Percentiles rank a stretch among this genome's conserved stretches.
These are phyloP conservation scores for Agrochola lota DNA, from an alignment of 2,888 invertebrate genomes.

Conservation along the genomic window DNA sequence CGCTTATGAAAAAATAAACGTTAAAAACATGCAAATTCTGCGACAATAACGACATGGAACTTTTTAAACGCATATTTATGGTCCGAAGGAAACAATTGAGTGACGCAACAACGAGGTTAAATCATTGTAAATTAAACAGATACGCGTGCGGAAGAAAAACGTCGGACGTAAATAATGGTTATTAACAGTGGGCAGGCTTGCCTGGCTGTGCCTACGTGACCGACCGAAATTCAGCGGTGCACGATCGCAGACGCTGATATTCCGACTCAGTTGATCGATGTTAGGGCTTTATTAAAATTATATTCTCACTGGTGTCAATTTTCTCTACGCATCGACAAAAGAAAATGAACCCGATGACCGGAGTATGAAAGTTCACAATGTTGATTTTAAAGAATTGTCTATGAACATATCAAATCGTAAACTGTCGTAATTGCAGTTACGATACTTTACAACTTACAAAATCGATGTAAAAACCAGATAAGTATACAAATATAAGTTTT, in stretches of 20 bases:
- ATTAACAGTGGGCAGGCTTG: slow-evolving; percentile 22
- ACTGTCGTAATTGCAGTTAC: neutral
- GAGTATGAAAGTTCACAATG: neutral
- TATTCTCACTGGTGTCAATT: neutral
- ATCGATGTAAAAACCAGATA: neutral
- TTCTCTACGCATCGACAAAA: neutral
- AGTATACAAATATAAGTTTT: neutral
- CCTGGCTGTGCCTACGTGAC: slow-evolving; percentile 49
- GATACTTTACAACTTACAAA: neutral
- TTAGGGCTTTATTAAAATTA: slow-evolving; percentile 1
- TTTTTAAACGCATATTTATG: slow-evolving; percentile 44
- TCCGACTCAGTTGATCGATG: slow-evolving; percentile 14
- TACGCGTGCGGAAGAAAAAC: slow-evolving; percentile 55
- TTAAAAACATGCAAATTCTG: slow-evolving; percentile 41
- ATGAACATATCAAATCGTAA: neutral
- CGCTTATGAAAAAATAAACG: slow-evolving; percentile 21
- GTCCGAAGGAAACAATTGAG: slow-evolving; percentile 44
- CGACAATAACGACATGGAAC: slow-evolving; percentile 35
- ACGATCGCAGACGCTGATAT: slow-evolving; percentile 20
- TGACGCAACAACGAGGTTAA: slow-evolving; percentile 52
- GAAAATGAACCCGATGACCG: neutral
- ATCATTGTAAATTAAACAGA: slow-evolving; percentile 53
- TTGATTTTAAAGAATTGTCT: neutral
- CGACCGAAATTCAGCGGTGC: slow-evolving; percentile 27
- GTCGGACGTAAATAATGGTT: slow-evolving; percentile 31